These are phyloP conservation scores for Motacilla alba DNA, from an alignment of 2,113 vertebrate genomes.

Conservation along the genomic window DNA sequence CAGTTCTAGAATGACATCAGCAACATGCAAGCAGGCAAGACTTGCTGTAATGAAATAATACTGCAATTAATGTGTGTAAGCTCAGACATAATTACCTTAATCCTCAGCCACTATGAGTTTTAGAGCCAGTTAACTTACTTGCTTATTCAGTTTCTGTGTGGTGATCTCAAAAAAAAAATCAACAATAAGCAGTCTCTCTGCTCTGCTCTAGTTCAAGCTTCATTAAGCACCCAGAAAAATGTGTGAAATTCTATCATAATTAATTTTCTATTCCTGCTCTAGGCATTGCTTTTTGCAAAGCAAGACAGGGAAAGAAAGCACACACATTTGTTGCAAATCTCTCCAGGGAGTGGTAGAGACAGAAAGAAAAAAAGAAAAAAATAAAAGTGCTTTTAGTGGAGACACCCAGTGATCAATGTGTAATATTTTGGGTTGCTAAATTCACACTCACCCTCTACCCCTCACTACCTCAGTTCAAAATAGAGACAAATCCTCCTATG, in stretches of 20 bases:
- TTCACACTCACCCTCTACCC: not conserved
- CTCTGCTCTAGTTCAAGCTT: conserved; percentile 45
- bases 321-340: not conserved
- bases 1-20: not conserved
- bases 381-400: not conserved
- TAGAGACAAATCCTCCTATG: fast-evolving
- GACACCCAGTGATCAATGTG: not conserved
- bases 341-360: not conserved
- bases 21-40: conserved; percentile 6
- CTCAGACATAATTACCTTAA: conserved; percentile 48
- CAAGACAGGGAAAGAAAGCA: not conserved
- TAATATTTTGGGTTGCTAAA: not conserved
- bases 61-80: conserved; percentile 8
- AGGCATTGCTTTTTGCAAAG: not conserved
- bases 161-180: conserved; percentile 44
- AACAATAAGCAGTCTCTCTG: conserved; percentile 17
- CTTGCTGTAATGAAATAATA: not conserved
- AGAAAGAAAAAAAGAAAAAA: not conserved
- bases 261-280: not conserved
- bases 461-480: not conserved
- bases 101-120: conserved; percentile 47
- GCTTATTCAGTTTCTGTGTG: conserved; percentile 51
- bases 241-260: conserved; percentile 27
- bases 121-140: conserved; percentile 59
- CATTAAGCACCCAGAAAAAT: conserved; percentile 40